Conservation (phyloP, 2,888 invertebrate species). For the Gerris lacustris region DNA sequence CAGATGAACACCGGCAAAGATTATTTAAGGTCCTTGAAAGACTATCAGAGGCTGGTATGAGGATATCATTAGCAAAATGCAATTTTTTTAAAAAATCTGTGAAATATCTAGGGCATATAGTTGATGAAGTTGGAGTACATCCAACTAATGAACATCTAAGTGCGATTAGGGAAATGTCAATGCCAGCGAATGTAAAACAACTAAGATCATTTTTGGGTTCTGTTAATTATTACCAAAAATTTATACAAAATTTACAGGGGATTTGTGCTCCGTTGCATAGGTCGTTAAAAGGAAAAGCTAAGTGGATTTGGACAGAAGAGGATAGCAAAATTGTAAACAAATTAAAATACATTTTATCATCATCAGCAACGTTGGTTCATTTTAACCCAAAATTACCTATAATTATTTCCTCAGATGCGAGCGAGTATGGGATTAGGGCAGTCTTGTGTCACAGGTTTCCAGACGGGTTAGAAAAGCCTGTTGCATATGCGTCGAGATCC, state of each 20-base stretch:
- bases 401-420: slow-evolving; percentile 6
- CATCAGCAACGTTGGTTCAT: no score
- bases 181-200: not conserved
- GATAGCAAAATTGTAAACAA: slow-evolving; percentile 8
- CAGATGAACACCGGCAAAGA: slow-evolving; percentile 12
- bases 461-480: slow-evolving; percentile 15
- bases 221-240: slow-evolving; percentile 11
- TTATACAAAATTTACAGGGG: slow-evolving; percentile 7
- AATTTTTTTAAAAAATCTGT: no score
- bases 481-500: slow-evolving; percentile 9
- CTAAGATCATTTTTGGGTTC: not conserved
- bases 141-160: no score
- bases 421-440: slow-evolving; percentile 14
- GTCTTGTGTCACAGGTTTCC: slow-evolving; percentile 11
- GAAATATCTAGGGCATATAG: no score
- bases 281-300: slow-evolving; percentile 1
- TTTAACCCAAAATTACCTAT: no score
- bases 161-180: not conserved
- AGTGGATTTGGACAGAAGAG: slow-evolving; percentile 7
- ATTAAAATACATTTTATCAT: no score
- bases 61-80: not conserved
- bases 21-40: slow-evolving; percentile 6
- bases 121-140: no score
- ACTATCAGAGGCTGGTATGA: not conserved
- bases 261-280: slow-evolving; percentile 8